Percentiles rank a stretch among this genome's conserved stretches.
These are phyloP conservation scores for Nudaria mundana DNA, from an alignment of 2,888 invertebrate genomes.

Conservation along the genomic window DNA sequence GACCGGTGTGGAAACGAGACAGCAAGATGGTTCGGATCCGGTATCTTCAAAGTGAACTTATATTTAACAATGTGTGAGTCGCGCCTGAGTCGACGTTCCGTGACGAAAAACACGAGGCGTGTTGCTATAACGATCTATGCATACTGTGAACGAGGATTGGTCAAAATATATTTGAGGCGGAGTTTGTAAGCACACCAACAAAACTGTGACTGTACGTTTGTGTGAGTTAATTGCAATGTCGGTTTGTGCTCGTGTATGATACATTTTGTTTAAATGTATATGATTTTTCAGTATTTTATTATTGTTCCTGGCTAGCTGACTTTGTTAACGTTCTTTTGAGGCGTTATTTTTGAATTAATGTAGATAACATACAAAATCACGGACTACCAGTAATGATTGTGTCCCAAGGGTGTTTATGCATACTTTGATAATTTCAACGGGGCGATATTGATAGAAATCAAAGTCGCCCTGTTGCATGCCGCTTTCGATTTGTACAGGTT, in stretches of 20 bases:
- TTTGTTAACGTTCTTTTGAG: neutral
- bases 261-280: conserved; percentile 56
- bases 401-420: too few relatives aligned
- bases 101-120: conserved; percentile 79
- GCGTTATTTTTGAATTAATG: neutral
- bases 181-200: conserved; percentile 68
- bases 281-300: conserved; percentile 55
- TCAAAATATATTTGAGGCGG: conserved; percentile 72
- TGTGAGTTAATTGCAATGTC: conserved; percentile 78
- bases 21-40: conserved; percentile 64
- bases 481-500: too few relatives aligned
- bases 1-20: conserved; percentile 62
- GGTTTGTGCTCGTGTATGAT: conserved; percentile 66
- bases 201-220: conserved; percentile 50
- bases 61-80: conserved; percentile 78
- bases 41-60: conserved; percentile 73
- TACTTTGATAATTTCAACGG: too few relatives aligned
- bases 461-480: too few relatives aligned
- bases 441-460: too few relatives aligned
- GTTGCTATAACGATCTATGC: conserved; percentile 76
- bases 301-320: neutral
- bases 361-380: too few relatives aligned
- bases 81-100: conserved; percentile 79
- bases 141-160: conserved; percentile 64
- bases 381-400: too few relatives aligned